Evolutionary conservation across 2,797 vertebrate genomes (phyloP).

Genomic region (Gambusia yucatana): DNA sequence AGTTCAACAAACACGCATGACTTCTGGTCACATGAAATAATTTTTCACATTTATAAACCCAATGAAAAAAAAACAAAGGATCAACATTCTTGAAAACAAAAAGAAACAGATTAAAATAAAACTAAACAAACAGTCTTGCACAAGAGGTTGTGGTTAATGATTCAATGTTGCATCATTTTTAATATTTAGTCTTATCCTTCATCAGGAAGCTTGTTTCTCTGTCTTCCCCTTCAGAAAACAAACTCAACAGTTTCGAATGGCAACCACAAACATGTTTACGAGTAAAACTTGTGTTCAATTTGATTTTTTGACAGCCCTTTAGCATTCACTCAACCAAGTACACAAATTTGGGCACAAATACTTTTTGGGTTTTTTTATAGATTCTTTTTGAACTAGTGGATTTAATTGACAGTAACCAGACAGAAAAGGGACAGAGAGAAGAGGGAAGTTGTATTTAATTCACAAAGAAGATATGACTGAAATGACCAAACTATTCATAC

Average conservation of each 20-base stretch:
- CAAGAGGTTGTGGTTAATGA: not conserved
- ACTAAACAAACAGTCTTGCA: not conserved
- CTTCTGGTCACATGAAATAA: not conserved
- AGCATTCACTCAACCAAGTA: not conserved
- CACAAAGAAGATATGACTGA: not conserved
- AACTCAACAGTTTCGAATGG: not conserved
- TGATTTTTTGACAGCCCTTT: not conserved
- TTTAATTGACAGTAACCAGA: too few relatives aligned
- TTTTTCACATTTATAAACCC: not conserved
- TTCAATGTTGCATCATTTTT: not conserved
- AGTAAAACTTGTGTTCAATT: not conserved
- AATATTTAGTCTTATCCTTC: not conserved
- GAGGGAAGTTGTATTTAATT: not conserved
- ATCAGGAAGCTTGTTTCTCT: not conserved
- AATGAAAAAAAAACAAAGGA: not conserved
- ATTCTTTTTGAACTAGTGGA: too few relatives aligned
- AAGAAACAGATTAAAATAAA: not conserved
- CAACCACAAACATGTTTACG: not conserved
- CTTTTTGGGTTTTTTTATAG: not conserved
- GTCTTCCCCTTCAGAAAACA: not conserved
- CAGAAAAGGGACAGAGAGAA: too few relatives aligned
- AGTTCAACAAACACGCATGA: not conserved
- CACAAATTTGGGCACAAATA: not conserved
- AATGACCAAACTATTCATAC: not conserved
- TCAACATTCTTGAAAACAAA: not conserved